These are phyloP conservation scores for Augochlora pura DNA, from an alignment of 1,140 invertebrate genomes.

Conservation along the genomic window DNA sequence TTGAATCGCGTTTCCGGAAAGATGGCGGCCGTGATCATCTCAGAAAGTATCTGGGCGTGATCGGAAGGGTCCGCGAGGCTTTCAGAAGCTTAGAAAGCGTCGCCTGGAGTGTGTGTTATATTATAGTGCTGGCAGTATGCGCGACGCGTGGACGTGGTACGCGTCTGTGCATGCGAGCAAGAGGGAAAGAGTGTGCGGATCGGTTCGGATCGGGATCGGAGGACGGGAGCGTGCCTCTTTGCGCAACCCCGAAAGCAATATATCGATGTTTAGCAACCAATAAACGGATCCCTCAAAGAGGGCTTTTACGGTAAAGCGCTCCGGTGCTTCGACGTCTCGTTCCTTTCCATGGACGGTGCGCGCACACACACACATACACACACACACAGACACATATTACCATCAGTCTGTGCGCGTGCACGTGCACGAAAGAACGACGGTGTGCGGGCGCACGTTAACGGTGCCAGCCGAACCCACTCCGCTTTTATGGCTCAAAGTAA, in stretches of 20 bases:
- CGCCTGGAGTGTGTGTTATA: constrained; percentile 50
- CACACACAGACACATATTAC: too few relatives aligned
- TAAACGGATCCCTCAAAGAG: constrained; percentile 80
- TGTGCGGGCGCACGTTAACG: constrained; percentile 64
- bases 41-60: constrained; percentile 49
- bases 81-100: constrained; percentile 75
- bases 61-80: constrained; percentile 52
- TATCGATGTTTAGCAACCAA: constrained; percentile 81
- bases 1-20: background rate
- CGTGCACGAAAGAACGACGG: background rate
- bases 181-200: constrained; percentile 53
- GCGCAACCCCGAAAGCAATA: constrained; percentile 77
- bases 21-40: background rate
- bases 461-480: constrained; percentile 68
- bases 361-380: background rate
- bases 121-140: background rate
- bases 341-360: constrained; percentile 52
- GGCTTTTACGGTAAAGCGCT: constrained; percentile 77
- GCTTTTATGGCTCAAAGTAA: constrained; percentile 80
- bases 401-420: background rate
- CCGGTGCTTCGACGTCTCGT: constrained; percentile 65
- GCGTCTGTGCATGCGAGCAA: constrained; percentile 42
- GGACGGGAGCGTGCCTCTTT: constrained; percentile 68
- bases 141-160: constrained; percentile 11
- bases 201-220: constrained; percentile 50